Evolutionary conservation across 2,113 vertebrate species (phyloP), one percentile per base, ranked within the genome.

Genomic region (Sapajus apella): DNA sequence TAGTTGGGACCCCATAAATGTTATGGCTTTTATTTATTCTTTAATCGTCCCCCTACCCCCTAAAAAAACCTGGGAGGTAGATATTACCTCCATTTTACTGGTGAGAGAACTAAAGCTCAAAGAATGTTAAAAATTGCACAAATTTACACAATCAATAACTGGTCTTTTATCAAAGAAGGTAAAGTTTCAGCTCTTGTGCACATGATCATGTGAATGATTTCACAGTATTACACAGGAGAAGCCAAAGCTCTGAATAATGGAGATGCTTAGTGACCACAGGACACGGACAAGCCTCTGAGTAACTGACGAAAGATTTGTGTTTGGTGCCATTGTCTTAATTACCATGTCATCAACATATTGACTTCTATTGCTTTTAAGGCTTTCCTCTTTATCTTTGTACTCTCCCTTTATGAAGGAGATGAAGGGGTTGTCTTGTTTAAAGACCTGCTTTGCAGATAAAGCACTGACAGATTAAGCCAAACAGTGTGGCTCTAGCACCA

Each of bases 381-480:
- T 47, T 87, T 96, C 61, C 35, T 66, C 72, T 95, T 92, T 61
- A 35, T 87, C 87, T 68, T 37, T 55, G 32, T 88, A 84, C 88
- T 11, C 61, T 85, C 75, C 90, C 58, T 91, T 97, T 50, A 50
- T 73, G 47, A 84, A 89, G 86, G 32, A 81, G 73, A 80, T 75
- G 27, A 84, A 73, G 50, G 37, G 17, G 8, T 82, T 93, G 79
- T 88, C 68, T 86, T 82, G n/a, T 66, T 92, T 93, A 87, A 92
- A 97, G 86, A 87, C 56, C 43, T 35, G 75, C 73, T 88, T 96
- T 94, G 93, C 91, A 92, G 81, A 96, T 88, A 82, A 91, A 97
- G 84, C 72, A 32, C 61, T 20, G 21, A 55, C n/a, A 4, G 73
- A 84, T 50, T 75, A 83, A 82, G 32, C 58, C 81, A 70, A 91